Evolutionary conservation across 2,113 vertebrate genomes (phyloP).

Genomic region (Centropus bengalensis): DNA sequence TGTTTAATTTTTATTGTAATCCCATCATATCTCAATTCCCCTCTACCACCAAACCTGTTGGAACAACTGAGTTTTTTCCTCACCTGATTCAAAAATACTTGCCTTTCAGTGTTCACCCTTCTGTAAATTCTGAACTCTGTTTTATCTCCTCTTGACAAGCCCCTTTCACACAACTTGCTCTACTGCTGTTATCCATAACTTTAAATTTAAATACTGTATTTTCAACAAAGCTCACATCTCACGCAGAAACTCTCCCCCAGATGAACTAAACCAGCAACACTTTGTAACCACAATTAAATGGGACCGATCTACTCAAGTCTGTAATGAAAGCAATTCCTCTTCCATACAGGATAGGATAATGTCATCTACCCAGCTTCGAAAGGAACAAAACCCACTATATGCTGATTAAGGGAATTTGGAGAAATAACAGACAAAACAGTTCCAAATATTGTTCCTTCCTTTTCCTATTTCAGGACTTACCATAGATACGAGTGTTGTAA

Average conservation of each 20-base stretch:
- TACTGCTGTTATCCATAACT: neutral
- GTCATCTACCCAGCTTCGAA: neutral
- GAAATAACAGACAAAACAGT: neutral
- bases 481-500: neutral
- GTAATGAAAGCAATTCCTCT: neutral
- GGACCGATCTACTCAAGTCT: neutral
- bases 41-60: constrained; percentile 10
- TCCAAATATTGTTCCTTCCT: neutral
- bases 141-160: constrained; percentile 19
- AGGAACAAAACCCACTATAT: neutral
- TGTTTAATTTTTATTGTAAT: neutral
- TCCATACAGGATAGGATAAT: neutral
- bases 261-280: constrained; percentile 14
- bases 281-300: neutral
- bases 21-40: neutral
- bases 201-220: constrained; percentile 18
- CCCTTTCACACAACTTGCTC: constrained; percentile 34
- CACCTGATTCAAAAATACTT: neutral
- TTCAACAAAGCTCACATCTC: constrained; percentile 48
- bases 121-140: constrained; percentile 45
- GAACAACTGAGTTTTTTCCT: constrained; percentile 22
- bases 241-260: neutral
- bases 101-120: constrained; percentile 40
- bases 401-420: neutral
- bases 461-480: neutral